Conservation (phyloP, 2,797 vertebrate species). For the Phoeniculus purpureus region DNA sequence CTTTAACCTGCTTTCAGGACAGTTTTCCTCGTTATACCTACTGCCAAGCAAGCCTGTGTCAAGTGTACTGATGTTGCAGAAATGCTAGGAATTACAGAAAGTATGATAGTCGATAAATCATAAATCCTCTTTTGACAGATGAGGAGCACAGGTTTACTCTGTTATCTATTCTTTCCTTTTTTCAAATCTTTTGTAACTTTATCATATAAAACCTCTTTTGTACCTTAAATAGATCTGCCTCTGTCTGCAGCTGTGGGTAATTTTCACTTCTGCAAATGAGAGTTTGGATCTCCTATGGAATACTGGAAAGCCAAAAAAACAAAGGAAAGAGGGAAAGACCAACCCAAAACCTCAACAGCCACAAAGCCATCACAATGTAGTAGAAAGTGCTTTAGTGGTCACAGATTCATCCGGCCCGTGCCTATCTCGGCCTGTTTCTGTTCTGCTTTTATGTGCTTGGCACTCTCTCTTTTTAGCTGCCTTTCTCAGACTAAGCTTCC, state of each 20-base stretch:
- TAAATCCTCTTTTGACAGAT: not conserved
- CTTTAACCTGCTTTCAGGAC: not conserved
- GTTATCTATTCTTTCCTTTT: not conserved
- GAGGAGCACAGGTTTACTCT: not conserved
- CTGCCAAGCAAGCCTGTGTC: not conserved
- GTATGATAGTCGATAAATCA: not conserved
- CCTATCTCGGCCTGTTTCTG: constrained; percentile 6
- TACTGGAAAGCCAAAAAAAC: not conserved
- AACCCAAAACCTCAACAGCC: not conserved
- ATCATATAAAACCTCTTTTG: not conserved
- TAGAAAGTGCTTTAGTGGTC: not conserved
- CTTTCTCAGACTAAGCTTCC: constrained; percentile 26
- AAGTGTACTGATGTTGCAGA: not conserved
- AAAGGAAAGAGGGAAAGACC: not conserved
- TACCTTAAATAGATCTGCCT: not conserved
- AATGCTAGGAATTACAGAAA: not conserved
- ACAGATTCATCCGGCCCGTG: not conserved
- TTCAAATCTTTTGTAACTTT: not conserved
- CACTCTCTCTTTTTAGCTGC: not conserved
- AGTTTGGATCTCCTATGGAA: not conserved
- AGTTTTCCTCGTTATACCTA: not conserved
- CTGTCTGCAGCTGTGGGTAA: not conserved
- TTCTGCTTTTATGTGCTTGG: constrained; percentile 2
- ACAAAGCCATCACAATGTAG: not conserved
- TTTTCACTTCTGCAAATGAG: not conserved